phyloP scores from a whole-genome alignment of 2,888 invertebrate species.

The Ichneumoninae sp. region DNA sequence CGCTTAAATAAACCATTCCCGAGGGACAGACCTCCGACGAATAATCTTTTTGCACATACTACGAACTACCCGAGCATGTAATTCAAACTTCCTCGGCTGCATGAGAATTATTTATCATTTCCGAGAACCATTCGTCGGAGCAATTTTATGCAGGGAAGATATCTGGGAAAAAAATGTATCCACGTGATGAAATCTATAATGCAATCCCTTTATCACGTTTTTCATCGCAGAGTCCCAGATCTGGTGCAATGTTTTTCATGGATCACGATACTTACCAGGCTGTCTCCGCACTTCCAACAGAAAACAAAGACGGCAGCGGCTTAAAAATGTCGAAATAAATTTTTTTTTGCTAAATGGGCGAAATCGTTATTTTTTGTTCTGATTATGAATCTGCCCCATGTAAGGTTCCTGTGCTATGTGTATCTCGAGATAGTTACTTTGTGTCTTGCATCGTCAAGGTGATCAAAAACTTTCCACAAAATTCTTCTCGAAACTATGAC shows the following conservation, averaged over 20 bases:
- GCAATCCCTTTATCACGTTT: too few species aligned
- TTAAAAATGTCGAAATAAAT: neutral
- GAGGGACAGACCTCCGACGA: constrained; percentile 54
- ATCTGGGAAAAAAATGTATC: too few species aligned
- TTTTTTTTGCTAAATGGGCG: neutral
- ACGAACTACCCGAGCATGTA: constrained; percentile 5
- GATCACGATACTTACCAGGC: neutral
- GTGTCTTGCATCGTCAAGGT: neutral
- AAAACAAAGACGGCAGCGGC: neutral
- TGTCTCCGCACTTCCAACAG: neutral
- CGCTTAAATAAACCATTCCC: constrained; percentile 76
- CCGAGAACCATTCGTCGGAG: neutral
- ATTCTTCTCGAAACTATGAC: neutral
- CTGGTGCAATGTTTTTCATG: neutral
- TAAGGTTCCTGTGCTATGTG: neutral
- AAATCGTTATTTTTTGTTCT: neutral
- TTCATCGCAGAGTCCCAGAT: neutral
- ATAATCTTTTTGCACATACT: constrained; percentile 27
- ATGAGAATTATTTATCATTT: constrained; percentile 2
- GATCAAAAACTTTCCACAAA: neutral
- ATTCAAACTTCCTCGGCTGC: constrained; percentile 12
- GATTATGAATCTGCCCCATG: too few species aligned
- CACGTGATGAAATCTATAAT: too few species aligned
- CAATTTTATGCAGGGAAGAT: neutral
- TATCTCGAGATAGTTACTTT: neutral